Conservation (phyloP, 2,113 vertebrate genomes). For the Periophthalmus modestus region DNA sequence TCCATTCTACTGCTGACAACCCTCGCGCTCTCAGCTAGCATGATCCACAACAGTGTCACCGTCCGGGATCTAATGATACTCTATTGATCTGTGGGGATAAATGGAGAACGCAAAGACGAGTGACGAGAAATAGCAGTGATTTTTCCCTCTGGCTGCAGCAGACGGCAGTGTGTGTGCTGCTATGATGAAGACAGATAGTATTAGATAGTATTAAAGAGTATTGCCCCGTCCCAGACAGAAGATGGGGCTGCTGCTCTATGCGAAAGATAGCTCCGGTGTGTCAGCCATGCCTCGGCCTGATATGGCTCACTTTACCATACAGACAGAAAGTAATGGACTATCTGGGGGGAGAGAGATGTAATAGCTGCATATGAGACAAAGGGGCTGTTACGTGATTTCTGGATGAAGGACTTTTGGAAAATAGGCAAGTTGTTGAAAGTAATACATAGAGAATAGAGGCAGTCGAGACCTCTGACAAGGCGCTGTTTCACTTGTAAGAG, state of each 20-base stretch:
- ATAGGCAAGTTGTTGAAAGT: too few species aligned
- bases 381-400: too few species aligned
- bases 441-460: too few species aligned
- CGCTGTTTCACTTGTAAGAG: too few species aligned
- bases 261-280: constrained; percentile 3
- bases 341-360: constrained; percentile 7
- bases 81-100: constrained; percentile 28
- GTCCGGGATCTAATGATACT: constrained; percentile 11
- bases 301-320: not conserved
- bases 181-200: constrained; percentile 41
- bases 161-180: constrained; percentile 23
- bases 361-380: constrained; percentile 19
- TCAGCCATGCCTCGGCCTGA: not conserved
- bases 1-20: constrained; percentile 12
- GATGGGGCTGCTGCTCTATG: constrained; percentile 57
- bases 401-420: too few species aligned
- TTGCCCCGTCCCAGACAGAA: constrained; percentile 48
- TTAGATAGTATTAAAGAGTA: too few species aligned
- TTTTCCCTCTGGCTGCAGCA: constrained; percentile 24
- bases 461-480: too few species aligned
- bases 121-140: constrained; percentile 22
- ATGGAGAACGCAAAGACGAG: constrained; percentile 36
- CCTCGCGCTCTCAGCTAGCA: not conserved
- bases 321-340: constrained; percentile 8
- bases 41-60: constrained; percentile 17